phyloP scores from a whole-genome alignment of 2,113 vertebrate genomes.

The Lamprologus speciosus region DNA sequence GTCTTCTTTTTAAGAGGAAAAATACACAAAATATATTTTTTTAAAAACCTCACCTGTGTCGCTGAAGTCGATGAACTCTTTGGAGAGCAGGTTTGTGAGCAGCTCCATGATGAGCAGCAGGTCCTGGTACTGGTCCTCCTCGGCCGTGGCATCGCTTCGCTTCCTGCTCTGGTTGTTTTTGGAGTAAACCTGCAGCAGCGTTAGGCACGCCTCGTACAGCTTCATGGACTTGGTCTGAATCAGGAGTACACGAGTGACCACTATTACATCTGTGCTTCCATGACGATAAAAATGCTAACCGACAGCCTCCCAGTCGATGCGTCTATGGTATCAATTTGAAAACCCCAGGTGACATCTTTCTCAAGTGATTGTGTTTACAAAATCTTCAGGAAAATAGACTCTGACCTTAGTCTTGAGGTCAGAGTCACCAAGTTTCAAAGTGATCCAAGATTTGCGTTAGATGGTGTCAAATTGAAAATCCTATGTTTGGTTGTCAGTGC shows the following conservation, averaged over 20 bases:
- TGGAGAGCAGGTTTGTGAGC: constrained; percentile 95
- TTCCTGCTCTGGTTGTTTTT: constrained; percentile 93
- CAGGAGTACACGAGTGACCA: not conserved
- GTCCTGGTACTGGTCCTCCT: constrained; percentile 98
- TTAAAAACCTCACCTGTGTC: constrained; percentile 79
- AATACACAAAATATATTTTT: not conserved
- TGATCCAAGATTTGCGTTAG: not conserved
- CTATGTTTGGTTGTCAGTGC: not conserved
- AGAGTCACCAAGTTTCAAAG: not conserved
- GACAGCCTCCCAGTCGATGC: not conserved
- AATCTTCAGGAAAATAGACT: not conserved
- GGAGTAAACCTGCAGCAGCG: constrained; percentile 94
- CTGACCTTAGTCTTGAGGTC: not conserved
- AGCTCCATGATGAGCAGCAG: constrained; percentile 99
- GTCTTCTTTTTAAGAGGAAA: not conserved
- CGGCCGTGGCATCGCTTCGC: constrained; percentile 84
- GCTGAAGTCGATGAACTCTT: constrained; percentile 99
- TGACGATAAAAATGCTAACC: not conserved
- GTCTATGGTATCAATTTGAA: not conserved
- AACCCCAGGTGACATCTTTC: not conserved
- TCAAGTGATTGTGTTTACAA: not conserved
- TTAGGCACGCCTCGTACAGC: constrained; percentile 94
- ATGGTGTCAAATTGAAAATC: not conserved
- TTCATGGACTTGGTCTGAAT: constrained; percentile 94
- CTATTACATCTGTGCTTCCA: not conserved